phyloP scores from a whole-genome alignment of 37 sponge, comb jelly and placozoan species.

The Aplysina aerophoba region DNA sequence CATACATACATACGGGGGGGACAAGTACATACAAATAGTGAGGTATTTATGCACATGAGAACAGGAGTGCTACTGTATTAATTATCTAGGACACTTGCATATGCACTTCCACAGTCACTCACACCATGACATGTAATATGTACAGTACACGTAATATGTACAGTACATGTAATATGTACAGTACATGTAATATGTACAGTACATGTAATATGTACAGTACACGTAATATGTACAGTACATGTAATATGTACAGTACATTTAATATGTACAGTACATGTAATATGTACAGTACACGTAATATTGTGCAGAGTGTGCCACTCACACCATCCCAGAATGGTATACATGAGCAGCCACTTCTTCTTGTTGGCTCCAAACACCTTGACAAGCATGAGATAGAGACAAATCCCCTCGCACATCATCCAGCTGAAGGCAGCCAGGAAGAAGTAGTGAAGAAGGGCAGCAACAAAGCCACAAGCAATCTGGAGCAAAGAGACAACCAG shows the following conservation, averaged over 20 bases:
- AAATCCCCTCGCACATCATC: slow-evolving; percentile 38
- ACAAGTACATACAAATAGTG: not conserved
- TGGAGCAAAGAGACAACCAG: not conserved
- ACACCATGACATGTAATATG: too few relatives aligned
- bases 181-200: too few relatives aligned
- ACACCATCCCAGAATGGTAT: slow-evolving; percentile 38
- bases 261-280: too few relatives aligned
- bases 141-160: too few relatives aligned
- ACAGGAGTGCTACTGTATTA: too few relatives aligned
- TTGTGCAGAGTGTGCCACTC: not conserved
- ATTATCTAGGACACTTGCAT: too few relatives aligned
- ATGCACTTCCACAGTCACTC: not conserved
- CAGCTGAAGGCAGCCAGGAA: slow-evolving; percentile 40
- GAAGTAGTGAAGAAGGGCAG: slow-evolving; percentile 41
- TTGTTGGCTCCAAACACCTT: slow-evolving; percentile 32
- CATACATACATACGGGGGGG: too few relatives aligned
- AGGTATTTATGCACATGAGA: not conserved
- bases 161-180: too few relatives aligned
- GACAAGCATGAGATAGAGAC: slow-evolving; percentile 27
- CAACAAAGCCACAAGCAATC: slow-evolving; percentile 29
- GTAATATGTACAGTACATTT: too few relatives aligned
- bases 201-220: too few relatives aligned
- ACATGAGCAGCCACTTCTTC: slow-evolving; percentile 1
- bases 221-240: too few relatives aligned
- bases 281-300: not conserved